Evolutionary conservation across 2,888 invertebrate genomes (phyloP).

Genomic region (Acrocera orbiculus): DNA sequence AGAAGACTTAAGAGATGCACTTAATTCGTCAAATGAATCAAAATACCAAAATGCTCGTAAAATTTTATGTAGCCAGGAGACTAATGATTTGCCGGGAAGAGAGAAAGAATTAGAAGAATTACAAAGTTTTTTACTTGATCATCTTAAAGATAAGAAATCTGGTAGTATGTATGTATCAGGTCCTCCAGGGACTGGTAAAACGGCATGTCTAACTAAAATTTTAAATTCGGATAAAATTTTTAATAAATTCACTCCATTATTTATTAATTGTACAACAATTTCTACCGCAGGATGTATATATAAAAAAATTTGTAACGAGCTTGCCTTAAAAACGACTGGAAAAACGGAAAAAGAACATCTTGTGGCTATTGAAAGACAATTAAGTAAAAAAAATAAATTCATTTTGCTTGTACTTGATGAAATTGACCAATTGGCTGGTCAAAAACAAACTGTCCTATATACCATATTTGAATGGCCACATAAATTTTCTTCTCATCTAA

Average conservation of each 20-base stretch:
- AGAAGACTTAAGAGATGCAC: too few relatives aligned
- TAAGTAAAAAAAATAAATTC: constrained; percentile 53
- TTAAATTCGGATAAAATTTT: constrained; percentile 41
- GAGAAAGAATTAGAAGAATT: constrained; percentile 58
- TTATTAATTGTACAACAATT: constrained; percentile 73
- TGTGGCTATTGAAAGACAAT: constrained; percentile 48
- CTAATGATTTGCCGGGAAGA: constrained; percentile 50
- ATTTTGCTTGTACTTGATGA: constrained; percentile 80
- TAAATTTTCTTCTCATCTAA: constrained; percentile 43
- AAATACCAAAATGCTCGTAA: constrained; percentile 29
- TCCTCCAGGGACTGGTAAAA: constrained; percentile 95
- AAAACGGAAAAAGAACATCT: constrained; percentile 49
- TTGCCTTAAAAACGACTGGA: constrained; percentile 39
- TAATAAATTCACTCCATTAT: constrained; percentile 37
- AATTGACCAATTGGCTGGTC: constrained; percentile 77
- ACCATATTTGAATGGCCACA: constrained; percentile 90
- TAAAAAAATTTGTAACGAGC: constrained; percentile 54
- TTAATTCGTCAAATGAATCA: too few relatives aligned
- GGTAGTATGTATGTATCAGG: constrained; percentile 88
- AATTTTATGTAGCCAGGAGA: constrained; percentile 27
- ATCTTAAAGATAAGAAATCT: constrained; percentile 45
- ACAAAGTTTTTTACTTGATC: constrained; percentile 45
- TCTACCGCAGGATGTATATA: constrained; percentile 70
- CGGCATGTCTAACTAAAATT: constrained; percentile 65
- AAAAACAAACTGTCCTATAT: constrained; percentile 71